Percentiles rank a stretch among this genome's conserved stretches.
phyloP scores from a whole-genome alignment of 2,113 vertebrate genomes.

The Coturnix japonica region DNA sequence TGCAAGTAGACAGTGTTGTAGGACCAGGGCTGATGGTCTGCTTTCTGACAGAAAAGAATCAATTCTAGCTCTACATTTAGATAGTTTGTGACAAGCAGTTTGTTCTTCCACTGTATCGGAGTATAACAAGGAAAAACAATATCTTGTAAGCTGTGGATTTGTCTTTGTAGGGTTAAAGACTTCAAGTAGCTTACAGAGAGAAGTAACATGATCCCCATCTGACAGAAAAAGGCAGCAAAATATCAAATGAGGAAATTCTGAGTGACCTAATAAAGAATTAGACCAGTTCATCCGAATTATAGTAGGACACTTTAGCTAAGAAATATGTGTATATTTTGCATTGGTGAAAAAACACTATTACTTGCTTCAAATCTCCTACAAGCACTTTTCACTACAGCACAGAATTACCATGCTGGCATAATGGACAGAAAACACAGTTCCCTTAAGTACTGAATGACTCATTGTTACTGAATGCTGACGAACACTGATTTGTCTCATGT shows the following conservation, averaged over 20 bases:
- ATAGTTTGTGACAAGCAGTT: not conserved
- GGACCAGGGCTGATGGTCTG: not conserved
- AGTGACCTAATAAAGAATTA: not conserved
- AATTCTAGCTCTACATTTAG: not conserved
- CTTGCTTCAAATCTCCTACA: not conserved
- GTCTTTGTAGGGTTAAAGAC: not conserved
- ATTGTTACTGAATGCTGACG: not conserved
- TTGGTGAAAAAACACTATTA: not conserved
- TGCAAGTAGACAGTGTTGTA: not conserved
- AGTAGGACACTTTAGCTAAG: not conserved
- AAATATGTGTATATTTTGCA: not conserved
- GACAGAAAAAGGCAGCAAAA: not conserved
- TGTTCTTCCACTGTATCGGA: not conserved
- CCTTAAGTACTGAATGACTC: not conserved
- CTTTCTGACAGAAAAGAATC: not conserved
- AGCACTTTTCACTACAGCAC: not conserved
- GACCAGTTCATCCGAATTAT: not conserved
- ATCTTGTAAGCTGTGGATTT: not conserved
- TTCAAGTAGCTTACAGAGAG: not conserved
- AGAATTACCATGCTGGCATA: not conserved
- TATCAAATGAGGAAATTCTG: not conserved
- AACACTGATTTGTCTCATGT: not conserved
- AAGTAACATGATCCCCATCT: not conserved
- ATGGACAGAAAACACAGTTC: not conserved
- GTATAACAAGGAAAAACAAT: not conserved